Evolutionary conservation across 2,888 invertebrate genomes (phyloP).

Genomic region (Noctuana brunneofusca): DNA sequence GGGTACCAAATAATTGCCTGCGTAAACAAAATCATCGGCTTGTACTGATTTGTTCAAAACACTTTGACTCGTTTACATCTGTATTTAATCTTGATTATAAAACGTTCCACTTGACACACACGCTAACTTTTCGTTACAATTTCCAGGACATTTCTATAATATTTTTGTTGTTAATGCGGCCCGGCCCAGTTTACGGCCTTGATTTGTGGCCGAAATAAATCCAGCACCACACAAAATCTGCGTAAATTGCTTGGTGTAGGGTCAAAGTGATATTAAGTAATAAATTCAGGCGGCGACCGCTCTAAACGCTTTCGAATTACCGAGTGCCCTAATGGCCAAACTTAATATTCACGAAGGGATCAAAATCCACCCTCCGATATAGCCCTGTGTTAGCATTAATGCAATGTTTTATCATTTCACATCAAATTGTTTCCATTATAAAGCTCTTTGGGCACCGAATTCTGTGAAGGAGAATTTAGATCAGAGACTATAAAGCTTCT

Average conservation of each 20-base stretch:
- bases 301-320: constrained; percentile 71
- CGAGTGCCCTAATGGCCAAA: constrained; percentile 64
- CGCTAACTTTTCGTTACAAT: background rate
- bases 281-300: constrained; percentile 60
- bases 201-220: constrained; percentile 29
- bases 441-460: constrained; percentile 25
- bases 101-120: too few relatives aligned
- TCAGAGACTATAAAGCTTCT: constrained; percentile 3
- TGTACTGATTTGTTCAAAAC: too few relatives aligned
- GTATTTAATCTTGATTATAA: too few relatives aligned
- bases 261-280: constrained; percentile 65
- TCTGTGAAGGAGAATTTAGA: background rate
- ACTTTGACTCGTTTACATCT: too few relatives aligned
- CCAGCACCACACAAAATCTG: constrained; percentile 28
- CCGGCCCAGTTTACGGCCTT: constrained; percentile 6
- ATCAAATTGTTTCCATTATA: constrained; percentile 48
- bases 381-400: constrained; percentile 27
- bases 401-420: constrained; percentile 33
- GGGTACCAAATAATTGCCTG: too few relatives aligned
- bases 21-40: too few relatives aligned
- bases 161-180: constrained; percentile 18
- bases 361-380: constrained; percentile 44
- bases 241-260: constrained; percentile 24
- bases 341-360: constrained; percentile 73
- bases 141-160: constrained; percentile 4